phyloP scores from a whole-genome alignment of 1,140 invertebrate genomes.

The Aphidius gifuensis region DNA sequence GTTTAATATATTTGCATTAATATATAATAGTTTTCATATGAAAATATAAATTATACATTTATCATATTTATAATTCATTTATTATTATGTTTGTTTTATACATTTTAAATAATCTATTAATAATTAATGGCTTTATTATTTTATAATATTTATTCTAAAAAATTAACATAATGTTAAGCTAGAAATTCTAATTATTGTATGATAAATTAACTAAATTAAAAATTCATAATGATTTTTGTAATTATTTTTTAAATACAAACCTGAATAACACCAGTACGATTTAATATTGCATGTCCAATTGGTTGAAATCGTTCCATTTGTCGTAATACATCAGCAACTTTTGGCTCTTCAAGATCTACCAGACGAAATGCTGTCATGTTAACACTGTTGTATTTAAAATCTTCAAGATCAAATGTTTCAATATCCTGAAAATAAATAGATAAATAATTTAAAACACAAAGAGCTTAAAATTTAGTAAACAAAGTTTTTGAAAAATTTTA shows the following conservation, averaged over 20 bases:
- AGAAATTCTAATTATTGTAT: no score
- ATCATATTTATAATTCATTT: no score
- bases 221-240: no score
- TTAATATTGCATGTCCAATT: conserved; percentile 76
- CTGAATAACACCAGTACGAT: conserved; percentile 69
- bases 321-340: conserved; percentile 71
- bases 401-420: conserved; percentile 86
- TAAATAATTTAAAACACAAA: neutral
- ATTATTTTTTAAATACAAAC: conserved; percentile 47
- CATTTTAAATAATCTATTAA: no score
- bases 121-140: no score
- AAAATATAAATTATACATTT: neutral
- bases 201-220: no score
- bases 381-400: conserved; percentile 91
- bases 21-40: conserved; percentile 6
- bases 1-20: conserved; percentile 23
- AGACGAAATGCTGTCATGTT: conserved; percentile 90
- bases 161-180: no score
- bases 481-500: no score
- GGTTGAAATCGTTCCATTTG: conserved; percentile 89
- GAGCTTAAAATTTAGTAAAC: no score
- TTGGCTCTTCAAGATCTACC: conserved; percentile 75
- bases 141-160: no score
- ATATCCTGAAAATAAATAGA: conserved; percentile 66
- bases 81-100: no score